These are phyloP conservation scores for Calidris pugnax DNA, from an alignment of 2,113 vertebrate species.

Conservation along the genomic window DNA sequence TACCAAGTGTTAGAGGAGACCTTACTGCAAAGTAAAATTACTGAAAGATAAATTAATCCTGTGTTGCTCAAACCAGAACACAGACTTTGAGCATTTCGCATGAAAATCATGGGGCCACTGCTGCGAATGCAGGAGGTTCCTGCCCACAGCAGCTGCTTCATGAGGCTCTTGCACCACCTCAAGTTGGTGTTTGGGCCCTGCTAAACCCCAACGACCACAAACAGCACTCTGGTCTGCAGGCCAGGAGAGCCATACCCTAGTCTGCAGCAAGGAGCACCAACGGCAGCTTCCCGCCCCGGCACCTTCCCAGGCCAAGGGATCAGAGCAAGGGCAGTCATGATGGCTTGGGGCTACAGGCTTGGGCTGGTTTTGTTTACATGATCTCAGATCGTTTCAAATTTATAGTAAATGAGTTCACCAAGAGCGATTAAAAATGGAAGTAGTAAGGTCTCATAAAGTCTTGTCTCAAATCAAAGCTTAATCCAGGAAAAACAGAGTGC, in stretches of 20 bases:
- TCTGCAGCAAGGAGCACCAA: background rate
- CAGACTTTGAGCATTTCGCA: background rate
- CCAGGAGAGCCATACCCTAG: background rate
- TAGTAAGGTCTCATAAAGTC: background rate
- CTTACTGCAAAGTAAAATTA: background rate
- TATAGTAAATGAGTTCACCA: background rate
- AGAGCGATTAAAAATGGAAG: background rate
- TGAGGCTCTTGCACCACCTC: background rate
- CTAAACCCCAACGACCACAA: background rate
- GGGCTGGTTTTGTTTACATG: background rate
- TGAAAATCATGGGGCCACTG: background rate
- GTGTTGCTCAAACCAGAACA: background rate
- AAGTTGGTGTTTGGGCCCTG: accelerated
- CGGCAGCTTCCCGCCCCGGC: accelerated
- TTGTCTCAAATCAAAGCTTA: background rate
- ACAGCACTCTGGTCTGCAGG: accelerated
- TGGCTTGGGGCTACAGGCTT: background rate
- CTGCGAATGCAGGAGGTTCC: background rate
- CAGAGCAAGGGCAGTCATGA: background rate
- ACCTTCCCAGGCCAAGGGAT: background rate
- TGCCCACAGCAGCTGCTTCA: background rate
- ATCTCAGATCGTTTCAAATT: background rate
- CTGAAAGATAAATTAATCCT: background rate
- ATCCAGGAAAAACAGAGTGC: background rate
- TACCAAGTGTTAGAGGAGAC: background rate